Evolutionary conservation across 2,888 invertebrate genomes (phyloP), one percentile per base, ranked within the genome.

Genomic region (Microchrysa polita): DNA sequence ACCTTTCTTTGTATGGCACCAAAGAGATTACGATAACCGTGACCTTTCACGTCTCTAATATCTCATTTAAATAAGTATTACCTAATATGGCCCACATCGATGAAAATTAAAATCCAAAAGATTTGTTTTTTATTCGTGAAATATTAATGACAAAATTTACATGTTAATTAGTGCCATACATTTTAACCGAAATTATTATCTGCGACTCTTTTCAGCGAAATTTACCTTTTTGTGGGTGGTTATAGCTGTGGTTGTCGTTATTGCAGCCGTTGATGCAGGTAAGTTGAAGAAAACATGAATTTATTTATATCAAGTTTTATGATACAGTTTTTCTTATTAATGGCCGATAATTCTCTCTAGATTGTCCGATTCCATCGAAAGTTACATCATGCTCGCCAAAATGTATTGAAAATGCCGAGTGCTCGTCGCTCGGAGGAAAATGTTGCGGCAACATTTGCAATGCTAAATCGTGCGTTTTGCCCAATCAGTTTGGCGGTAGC

Each of bases 381-480:
- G 88, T 92, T 76, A 87, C 87, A 77, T 87, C 86, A 75, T 93
- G 92, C 82, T 89, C 86, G 67, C 92, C 92, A 1, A 91, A 89
- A 80, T 93, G 93, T 79, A 80, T 86, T 59, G 88, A 89, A 75
- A 90, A 91, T 81, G 88, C 87, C 77, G 89, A 92, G 77, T 93
- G 93, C 82, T 83, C 84, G 48, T 86, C 87, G 42, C 86, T 88
- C 71, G 90, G 89, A 77, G 88, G 90, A 80, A 89, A 90, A 77
- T 93, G 92, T 82, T 91, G 91, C 78, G 86, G 89, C 9, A 92
- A 93, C 83, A 83, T 88, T 73, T 92, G 93, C 85, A 90, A 91
- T 78, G 86, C 87, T 65, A 90, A 88, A 80, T 92, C 92, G 1
- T 93, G 93, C 79, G 86, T 87, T 0, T 83, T 87, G 23, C 80